Base-by-base conservation (phyloP, 2,888 invertebrate genomes). In the Bombylius major region DNA sequence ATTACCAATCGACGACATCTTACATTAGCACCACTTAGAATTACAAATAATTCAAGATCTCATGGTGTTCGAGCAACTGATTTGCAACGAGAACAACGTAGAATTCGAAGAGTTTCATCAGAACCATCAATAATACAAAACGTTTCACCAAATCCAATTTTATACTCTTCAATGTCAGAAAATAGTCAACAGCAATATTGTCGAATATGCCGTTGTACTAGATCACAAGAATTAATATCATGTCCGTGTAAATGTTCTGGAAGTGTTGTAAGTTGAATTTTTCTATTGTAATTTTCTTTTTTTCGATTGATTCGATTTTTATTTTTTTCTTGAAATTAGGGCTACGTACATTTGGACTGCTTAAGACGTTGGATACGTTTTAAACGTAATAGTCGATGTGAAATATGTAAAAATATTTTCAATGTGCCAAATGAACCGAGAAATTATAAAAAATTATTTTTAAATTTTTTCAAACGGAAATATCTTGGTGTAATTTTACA, bases 241-340 rank as follows among this genome's bases (percentile, higher is more conserved):
- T 70, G 70, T 61, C 72, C 72, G 5, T 72, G 72, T 58, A 64
- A 62, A 13, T 72, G 72, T 62, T 69, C 65, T 51, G 73, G 73
- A 46, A 72, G 68, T 57, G 70, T 72, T 64, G 72, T 73, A 58
- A 63, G 65, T 62, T 12, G 6, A 33, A 54, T 13, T 36, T 53
- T 12, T 23, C 23, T 23, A 23, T 23, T 23, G 23, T 23, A 23
- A 23, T 23, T 23, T 23, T 23, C 3, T 23, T 23, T 23, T 23
- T 23, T 23, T 23, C 23, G 3, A 23, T 23, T 23, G 23, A 23
- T 23, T 3, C 23, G 23, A 1, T 34, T 34, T 44, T 47, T 36
- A 36, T 36, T 13, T 44, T 11, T 47, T 1, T 5, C 3, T 50
- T 54, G 45, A n/a, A 4, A 44, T 9, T 39, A 72, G 72, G 72